phyloP scores from a whole-genome alignment of 2,113 vertebrate genomes.

The Myanophis thanlyinensis region DNA sequence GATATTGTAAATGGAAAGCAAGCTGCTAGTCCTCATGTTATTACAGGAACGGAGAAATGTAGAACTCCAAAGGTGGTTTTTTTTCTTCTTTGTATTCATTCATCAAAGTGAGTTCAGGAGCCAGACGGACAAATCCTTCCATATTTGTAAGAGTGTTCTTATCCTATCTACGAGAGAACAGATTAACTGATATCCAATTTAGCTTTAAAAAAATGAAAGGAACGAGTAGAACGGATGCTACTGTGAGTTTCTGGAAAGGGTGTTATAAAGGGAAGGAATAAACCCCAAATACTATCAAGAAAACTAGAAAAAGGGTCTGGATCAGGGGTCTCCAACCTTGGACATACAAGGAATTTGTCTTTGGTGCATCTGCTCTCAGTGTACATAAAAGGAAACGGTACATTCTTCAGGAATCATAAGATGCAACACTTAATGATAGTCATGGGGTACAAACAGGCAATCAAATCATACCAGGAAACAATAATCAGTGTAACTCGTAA shows the following conservation, averaged over 20 bases:
- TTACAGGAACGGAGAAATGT: not conserved
- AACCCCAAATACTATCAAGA: not conserved
- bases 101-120: not conserved
- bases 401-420: no score
- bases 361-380: no score
- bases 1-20: not conserved
- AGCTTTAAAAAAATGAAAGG: not conserved
- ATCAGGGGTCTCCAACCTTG: no score
- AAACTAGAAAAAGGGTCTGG: not conserved
- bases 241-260: not conserved
- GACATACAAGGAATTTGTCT: no score
- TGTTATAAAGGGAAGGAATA: not conserved
- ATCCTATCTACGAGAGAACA: not conserved
- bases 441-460: no score
- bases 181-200: not conserved
- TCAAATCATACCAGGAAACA: no score
- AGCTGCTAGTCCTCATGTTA: not conserved
- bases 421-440: no score
- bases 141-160: not conserved
- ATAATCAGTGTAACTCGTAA: no score
- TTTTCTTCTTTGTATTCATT: not conserved
- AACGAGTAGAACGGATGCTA: not conserved
- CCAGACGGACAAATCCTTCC: not conserved
- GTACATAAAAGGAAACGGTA: no score
- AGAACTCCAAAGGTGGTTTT: not conserved